These are phyloP conservation scores for Zygogramma bicolorata DNA, from an alignment of 2,888 invertebrate genomes.

Conservation along the genomic window DNA sequence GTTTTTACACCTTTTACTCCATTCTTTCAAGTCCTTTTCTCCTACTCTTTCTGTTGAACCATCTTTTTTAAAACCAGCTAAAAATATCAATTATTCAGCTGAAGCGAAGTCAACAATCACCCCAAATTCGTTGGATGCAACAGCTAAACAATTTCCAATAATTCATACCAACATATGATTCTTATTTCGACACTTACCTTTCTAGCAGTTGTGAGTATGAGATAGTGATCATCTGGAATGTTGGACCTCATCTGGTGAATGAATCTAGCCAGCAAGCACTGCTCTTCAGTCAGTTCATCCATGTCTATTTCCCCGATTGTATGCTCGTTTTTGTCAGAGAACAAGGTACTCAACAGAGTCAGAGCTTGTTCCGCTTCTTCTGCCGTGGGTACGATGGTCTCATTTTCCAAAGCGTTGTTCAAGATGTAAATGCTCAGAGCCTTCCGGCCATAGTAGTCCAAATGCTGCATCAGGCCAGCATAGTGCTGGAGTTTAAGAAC, in stretches of 20 bases:
- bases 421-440: conserved; percentile 90
- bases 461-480: conserved; percentile 76
- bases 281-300: conserved; percentile 97
- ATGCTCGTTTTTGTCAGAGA: conserved; percentile 83
- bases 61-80: too few species aligned
- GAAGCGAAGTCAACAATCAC: too few species aligned
- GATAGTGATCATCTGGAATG: conserved; percentile 86
- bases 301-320: conserved; percentile 75
- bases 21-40: too few species aligned
- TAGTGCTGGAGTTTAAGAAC: conserved; percentile 90
- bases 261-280: conserved; percentile 90
- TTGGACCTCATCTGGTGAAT: conserved; percentile 87
- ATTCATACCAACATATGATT: too few species aligned
- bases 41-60: too few species aligned
- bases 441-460: conserved; percentile 90
- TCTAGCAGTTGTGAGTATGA: conserved; percentile 89
- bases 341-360: conserved; percentile 83
- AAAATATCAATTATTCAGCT: too few species aligned
- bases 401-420: conserved; percentile 90
- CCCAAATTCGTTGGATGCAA: too few species aligned
- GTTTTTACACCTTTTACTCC: too few species aligned
- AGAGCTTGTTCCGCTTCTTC: conserved; percentile 79
- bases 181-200: conserved; percentile 75
- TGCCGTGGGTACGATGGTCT: conserved; percentile 85
- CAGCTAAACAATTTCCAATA: too few species aligned